Evolutionary conservation across 2,888 invertebrate species (phyloP).

Genomic region (Chirona hameri): DNA sequence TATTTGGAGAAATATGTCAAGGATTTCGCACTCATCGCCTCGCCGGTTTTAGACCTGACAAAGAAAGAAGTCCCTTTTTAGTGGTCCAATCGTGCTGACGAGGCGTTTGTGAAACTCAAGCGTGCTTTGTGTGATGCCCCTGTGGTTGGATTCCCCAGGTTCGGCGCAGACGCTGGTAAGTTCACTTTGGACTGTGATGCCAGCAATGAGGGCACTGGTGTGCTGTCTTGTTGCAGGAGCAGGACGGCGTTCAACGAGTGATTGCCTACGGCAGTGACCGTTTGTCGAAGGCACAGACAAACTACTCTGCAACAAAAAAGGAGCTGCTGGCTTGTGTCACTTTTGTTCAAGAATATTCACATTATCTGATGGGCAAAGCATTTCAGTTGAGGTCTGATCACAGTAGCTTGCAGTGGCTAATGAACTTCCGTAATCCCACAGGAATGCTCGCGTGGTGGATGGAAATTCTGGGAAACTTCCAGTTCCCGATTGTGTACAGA

Average conservation of each 20-base stretch:
- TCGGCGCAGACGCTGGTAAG: background rate
- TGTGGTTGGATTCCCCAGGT: background rate
- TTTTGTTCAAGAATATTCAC: background rate
- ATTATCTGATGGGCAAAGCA: background rate
- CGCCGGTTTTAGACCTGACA: background rate
- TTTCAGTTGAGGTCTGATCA: background rate
- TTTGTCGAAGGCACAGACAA: background rate
- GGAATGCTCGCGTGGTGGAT: background rate
- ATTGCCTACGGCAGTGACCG: background rate
- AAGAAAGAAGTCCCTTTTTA: background rate
- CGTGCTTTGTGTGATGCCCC: background rate
- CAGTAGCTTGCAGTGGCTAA: background rate
- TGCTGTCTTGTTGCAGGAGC: background rate
- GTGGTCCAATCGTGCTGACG: background rate
- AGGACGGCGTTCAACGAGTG: background rate
- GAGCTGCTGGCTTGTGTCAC: background rate
- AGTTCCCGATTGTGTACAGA: background rate
- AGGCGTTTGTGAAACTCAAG: background rate
- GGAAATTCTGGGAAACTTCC: background rate
- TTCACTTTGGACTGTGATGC: background rate
- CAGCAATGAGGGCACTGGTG: background rate
- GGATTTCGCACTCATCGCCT: background rate
- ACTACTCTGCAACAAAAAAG: background rate
- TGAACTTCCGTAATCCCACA: background rate
- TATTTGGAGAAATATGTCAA: background rate